Evolutionary conservation across 2,888 invertebrate species (phyloP), one percentile per base, ranked within the genome.

Genomic region (Lasiommata megera): DNA sequence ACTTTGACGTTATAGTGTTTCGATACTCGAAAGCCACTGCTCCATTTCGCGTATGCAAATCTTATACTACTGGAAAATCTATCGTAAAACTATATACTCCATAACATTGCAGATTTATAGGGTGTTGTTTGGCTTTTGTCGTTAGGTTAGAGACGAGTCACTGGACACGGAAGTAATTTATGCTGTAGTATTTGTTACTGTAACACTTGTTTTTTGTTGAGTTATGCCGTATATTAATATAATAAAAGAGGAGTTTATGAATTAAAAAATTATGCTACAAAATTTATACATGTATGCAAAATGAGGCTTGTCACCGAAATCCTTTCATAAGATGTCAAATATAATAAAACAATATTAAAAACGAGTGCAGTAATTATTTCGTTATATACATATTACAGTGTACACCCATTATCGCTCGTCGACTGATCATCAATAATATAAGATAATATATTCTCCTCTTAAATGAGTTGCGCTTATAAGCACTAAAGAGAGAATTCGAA

Each of bases 271-370:
- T 87, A 82, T 82, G 86, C 87, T 85, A 88, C 87, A 80, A 84
- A 76, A 76, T 82, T 81, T 81, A 79, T 76, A 81, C 78, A 83
- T 86, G 84, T 88, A 88, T 77, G 85, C 86, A 87, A 86, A 83
- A 80, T 76, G 87, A 88, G 81, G 89, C 89, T 90, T 90, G 82
- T 88, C 89, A 90, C 84, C 71, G 75, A 80, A 84, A 87, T 80
- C 84, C 85, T 86, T 88, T 88, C 81, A 87, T 82, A 80, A 88
- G 86, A 87, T 88, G 84, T 88, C 86, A 88, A 88, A 88, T 88
- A 86, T 88, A 88, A 88, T 90, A 89, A 87, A 89, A 84, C 77
- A 86, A 82, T 85, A 88, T 80, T 75, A 77, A 76, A 69, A 66
- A 67, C 43, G 14, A 46, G 31, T 16, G 50, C 7, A 37, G 28